phyloP scores from a whole-genome alignment of 2,888 invertebrate genomes.

The Andrena chrysosceles region DNA sequence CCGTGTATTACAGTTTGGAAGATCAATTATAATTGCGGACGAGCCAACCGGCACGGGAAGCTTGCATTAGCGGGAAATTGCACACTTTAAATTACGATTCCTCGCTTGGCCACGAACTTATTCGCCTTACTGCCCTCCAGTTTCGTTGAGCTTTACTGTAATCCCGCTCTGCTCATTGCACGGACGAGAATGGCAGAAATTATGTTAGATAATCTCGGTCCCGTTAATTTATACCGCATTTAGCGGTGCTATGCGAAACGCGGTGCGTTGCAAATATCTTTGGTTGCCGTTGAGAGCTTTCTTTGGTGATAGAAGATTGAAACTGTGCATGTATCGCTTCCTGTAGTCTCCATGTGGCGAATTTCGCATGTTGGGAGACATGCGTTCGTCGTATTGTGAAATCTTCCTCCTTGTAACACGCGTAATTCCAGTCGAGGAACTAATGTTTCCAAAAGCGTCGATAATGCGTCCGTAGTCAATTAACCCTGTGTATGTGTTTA shows the following conservation, averaged over 20 bases:
- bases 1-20: conserved; percentile 7
- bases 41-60: conserved; percentile 50
- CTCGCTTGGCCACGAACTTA: conserved; percentile 4
- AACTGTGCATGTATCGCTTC: conserved; percentile 14
- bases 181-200: not conserved
- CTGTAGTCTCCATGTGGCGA: conserved; percentile 47
- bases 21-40: conserved; percentile 58
- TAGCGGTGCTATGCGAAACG: not conserved
- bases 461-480: not conserved
- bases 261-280: not conserved
- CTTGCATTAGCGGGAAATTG: conserved; percentile 58
- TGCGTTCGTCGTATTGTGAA: conserved; percentile 4
- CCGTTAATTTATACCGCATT: conserved; percentile 25
- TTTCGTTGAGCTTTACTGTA: not conserved
- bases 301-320: not conserved
- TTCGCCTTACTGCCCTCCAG: not conserved
- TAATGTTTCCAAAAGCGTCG: not conserved
- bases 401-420: not conserved
- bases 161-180: not conserved
- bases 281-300: not conserved
- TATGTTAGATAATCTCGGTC: conserved; percentile 23
- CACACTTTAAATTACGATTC: conserved; percentile 38
- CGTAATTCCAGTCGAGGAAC: not conserved
- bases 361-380: not conserved
- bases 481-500: not conserved